Percentiles rank a stretch among this genome's conserved stretches.
Conservation (phyloP, 2,113 vertebrate species). For the Antennarius striatus region DNA sequence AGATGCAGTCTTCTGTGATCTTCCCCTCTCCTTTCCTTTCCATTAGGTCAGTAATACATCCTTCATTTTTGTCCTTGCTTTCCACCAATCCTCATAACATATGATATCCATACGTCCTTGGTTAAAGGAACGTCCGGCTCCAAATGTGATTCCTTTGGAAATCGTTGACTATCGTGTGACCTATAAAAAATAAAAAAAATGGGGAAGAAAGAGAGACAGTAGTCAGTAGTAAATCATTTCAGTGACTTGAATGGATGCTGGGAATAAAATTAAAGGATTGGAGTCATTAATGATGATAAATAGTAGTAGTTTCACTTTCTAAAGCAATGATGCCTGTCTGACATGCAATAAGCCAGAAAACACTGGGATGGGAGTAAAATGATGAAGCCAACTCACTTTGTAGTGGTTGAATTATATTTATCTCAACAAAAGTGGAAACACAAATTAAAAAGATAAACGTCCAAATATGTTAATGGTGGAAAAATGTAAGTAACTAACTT, state of each 20-base stretch:
- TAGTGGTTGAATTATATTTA: too few species aligned
- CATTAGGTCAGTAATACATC: conserved; percentile 53
- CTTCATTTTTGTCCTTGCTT: conserved; percentile 52
- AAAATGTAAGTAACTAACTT: too few species aligned
- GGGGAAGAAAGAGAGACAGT: conserved; percentile 11
- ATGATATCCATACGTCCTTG: conserved; percentile 62
- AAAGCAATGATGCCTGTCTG: conserved; percentile 1
- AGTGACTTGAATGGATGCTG: conserved; percentile 7
- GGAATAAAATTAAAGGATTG: conserved; percentile 9
- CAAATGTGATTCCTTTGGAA: conserved; percentile 49
- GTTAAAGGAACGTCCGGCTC: conserved; percentile 45
- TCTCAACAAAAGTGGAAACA: too few species aligned
- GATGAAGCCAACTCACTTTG: background rate
- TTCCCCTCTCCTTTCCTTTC: conserved; percentile 23
- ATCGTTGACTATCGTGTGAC: conserved; percentile 80
- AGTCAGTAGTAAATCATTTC: conserved; percentile 5
- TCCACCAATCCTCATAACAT: conserved; percentile 49
- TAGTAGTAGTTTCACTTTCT: background rate
- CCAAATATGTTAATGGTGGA: too few species aligned
- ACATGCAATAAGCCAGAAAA: background rate
- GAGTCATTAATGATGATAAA: conserved; percentile 30
- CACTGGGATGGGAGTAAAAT: background rate
- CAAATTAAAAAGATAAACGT: too few species aligned
- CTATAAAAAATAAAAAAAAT: conserved; percentile 55
- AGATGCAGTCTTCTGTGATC: conserved; percentile 48